Evolutionary conservation across 2,113 vertebrate genomes (phyloP).

Genomic region (Taxidea taxus): DNA sequence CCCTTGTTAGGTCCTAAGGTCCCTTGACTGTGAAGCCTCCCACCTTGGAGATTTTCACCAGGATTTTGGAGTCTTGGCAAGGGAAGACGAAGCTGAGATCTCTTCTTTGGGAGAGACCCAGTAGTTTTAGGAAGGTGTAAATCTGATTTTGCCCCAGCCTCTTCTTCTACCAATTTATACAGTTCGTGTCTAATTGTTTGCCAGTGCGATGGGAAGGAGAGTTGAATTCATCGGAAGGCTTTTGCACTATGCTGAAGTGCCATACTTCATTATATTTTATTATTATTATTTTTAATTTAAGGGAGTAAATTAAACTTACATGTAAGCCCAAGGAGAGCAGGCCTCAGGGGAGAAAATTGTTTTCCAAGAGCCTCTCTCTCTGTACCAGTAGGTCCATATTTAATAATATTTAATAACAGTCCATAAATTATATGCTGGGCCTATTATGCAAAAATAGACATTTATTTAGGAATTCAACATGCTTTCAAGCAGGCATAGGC

Average conservation of each 20-base stretch:
- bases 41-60: no score
- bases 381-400: background rate
- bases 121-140: background rate
- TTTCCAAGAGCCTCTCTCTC: background rate
- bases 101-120: background rate
- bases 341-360: background rate
- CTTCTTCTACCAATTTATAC: background rate
- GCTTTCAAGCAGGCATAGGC: background rate
- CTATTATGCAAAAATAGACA: background rate
- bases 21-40: background rate
- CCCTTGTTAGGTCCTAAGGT: background rate
- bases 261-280: slow-evolving; percentile 29
- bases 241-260: background rate
- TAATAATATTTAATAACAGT: background rate
- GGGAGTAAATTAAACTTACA: background rate
- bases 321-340: background rate
- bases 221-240: background rate
- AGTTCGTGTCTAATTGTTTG: background rate
- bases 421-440: background rate
- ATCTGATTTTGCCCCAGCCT: background rate
- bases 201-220: background rate
- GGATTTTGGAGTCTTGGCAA: background rate
- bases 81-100: background rate
- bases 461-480: background rate
- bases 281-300: slow-evolving; percentile 4